Percentiles rank a stretch among this genome's conserved stretches.
Conservation (phyloP, 2,888 invertebrate species). For the Caradrina clavipalpis region DNA sequence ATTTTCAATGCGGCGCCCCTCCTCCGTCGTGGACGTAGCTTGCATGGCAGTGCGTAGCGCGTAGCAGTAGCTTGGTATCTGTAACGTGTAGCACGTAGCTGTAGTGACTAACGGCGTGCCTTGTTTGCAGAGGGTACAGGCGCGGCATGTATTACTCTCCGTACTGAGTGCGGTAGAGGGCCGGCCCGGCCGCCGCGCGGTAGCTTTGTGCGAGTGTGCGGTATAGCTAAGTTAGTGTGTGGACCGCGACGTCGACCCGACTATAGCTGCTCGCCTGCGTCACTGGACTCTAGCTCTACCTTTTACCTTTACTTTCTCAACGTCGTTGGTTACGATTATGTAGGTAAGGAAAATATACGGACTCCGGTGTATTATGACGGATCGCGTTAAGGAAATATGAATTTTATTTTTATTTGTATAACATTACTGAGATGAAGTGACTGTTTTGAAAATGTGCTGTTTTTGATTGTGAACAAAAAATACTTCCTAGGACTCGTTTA, state of each 20-base stretch:
- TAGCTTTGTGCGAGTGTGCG: constrained; percentile 61
- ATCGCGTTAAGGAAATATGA: constrained; percentile 56
- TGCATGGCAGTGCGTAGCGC: constrained; percentile 60
- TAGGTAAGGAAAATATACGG: constrained; percentile 55
- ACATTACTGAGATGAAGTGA: constrained; percentile 63
- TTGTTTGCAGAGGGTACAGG: constrained; percentile 93
- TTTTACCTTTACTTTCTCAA: constrained; percentile 54
- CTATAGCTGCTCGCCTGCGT: constrained; percentile 56
- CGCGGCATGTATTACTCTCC: constrained; percentile 93
- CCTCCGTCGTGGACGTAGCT: constrained; percentile 60
- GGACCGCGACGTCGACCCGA: constrained; percentile 53
- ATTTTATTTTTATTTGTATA: constrained; percentile 65
- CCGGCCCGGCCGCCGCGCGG: constrained; percentile 68
- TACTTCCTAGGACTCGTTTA: constrained; percentile 53
- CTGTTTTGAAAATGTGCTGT: constrained; percentile 61
- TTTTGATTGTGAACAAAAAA: constrained; percentile 65
- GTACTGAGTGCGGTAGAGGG: constrained; percentile 91
- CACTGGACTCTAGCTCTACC: constrained; percentile 62
- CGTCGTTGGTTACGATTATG: constrained; percentile 46
- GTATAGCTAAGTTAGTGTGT: constrained; percentile 64
- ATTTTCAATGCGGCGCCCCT: constrained; percentile 83
- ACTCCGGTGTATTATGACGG: constrained; percentile 58
- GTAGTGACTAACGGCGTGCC: constrained; percentile 77
- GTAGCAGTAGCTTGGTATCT: constrained; percentile 57
- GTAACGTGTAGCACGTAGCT: constrained; percentile 60